Evolutionary conservation across 2,797 vertebrate species (phyloP).

Genomic region (Argyrosomus regius): DNA sequence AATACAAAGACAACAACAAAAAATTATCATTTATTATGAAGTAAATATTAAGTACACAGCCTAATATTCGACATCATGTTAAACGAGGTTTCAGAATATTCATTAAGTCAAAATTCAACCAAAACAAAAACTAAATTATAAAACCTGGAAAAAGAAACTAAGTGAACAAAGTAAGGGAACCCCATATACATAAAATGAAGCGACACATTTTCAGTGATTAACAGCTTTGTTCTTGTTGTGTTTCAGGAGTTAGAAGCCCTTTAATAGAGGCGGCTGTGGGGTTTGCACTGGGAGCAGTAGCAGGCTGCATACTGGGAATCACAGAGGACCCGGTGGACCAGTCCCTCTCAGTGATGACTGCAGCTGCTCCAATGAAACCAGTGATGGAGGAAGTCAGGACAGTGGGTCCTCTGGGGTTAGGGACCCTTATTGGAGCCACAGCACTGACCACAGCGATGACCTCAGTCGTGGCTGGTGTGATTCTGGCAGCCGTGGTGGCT

Average conservation of each 20-base stretch:
- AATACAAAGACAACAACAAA: background rate
- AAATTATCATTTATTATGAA: background rate
- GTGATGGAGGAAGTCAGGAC: conserved; percentile 70
- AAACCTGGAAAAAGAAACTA: background rate
- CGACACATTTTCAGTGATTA: background rate
- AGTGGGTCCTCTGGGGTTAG: conserved; percentile 79
- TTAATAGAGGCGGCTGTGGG: conserved; percentile 62
- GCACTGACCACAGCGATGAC: conserved; percentile 79
- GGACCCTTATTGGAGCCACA: conserved; percentile 78
- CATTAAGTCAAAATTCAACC: background rate
- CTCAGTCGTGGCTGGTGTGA: conserved; percentile 75
- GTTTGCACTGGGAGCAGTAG: conserved; percentile 77
- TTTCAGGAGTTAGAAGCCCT: conserved; percentile 58
- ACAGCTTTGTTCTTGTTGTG: background rate
- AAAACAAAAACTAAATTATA: background rate
- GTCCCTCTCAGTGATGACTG: conserved; percentile 62
- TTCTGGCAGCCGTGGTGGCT: conserved; percentile 64
- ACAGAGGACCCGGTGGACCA: conserved; percentile 74
- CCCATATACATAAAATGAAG: background rate
- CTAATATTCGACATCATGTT: background rate
- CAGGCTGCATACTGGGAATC: conserved; percentile 78
- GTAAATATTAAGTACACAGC: background rate
- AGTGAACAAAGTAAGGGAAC: background rate
- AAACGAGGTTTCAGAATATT: background rate
- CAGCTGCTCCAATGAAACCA: conserved; percentile 61